Percentiles rank a stretch among this genome's conserved stretches.
These are phyloP conservation scores for Mallotus villosus DNA, from an alignment of 2,797 vertebrate species.

Conservation along the genomic window DNA sequence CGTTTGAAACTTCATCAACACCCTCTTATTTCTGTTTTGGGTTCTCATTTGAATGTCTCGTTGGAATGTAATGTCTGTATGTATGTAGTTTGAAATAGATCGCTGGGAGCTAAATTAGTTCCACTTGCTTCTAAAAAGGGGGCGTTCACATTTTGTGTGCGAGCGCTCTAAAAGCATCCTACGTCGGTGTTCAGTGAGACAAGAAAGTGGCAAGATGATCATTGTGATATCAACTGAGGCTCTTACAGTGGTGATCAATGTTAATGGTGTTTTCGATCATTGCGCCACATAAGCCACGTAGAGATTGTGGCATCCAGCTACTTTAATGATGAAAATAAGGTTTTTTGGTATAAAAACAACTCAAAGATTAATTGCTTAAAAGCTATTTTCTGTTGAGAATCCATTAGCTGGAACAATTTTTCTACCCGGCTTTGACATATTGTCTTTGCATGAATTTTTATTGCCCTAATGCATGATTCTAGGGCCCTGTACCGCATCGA, in stretches of 20 bases:
- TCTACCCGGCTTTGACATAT: conserved; percentile 51
- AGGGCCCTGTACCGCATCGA: not conserved
- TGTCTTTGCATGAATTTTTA: conserved; percentile 61
- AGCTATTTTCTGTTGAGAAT: conserved; percentile 60
- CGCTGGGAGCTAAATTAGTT: too few relatives aligned
- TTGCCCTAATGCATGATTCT: conserved; percentile 55
- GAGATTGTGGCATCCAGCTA: conserved; percentile 49
- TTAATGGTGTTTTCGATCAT: conserved; percentile 6
- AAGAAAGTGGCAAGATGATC: not conserved
- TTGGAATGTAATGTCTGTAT: too few relatives aligned
- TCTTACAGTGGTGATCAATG: conserved; percentile 6
- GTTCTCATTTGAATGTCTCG: too few relatives aligned
- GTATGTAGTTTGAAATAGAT: too few relatives aligned
- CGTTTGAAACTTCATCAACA: too few relatives aligned
- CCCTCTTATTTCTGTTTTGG: too few relatives aligned
- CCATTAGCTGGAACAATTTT: conserved; percentile 57
- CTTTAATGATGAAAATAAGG: conserved; percentile 53
- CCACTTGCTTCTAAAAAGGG: not conserved
- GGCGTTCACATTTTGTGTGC: not conserved
- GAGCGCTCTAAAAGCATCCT: not conserved
- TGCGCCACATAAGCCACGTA: not conserved
- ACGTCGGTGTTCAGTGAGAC: not conserved
- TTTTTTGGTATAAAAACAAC: conserved; percentile 27
- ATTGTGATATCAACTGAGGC: not conserved
- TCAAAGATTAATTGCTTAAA: conserved; percentile 60